Conservation (phyloP, 2,797 vertebrate species). For the Diplodus sargus region DNA sequence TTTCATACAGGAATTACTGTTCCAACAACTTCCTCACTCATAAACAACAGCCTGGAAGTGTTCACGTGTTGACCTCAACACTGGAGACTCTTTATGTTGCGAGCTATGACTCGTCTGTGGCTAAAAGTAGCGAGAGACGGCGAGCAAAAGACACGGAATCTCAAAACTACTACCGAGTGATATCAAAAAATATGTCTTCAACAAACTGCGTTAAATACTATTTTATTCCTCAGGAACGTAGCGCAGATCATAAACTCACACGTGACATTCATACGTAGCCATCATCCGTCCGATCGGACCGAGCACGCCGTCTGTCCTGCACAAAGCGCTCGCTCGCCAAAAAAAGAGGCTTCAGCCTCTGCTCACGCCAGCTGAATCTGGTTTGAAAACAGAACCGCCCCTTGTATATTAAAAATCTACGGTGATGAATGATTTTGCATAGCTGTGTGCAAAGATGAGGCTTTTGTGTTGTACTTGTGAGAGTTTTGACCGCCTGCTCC, state of each 20-base stretch:
- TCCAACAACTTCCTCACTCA: slow-evolving; percentile 21
- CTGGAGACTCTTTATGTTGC: slow-evolving; percentile 31
- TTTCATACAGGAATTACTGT: slow-evolving; percentile 32
- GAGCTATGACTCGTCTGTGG: slow-evolving; percentile 1
- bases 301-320: slow-evolving; percentile 1
- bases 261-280: slow-evolving; percentile 1
- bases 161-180: not conserved
- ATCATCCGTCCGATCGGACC: slow-evolving; percentile 8
- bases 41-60: slow-evolving; percentile 32
- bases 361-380: slow-evolving; percentile 35
- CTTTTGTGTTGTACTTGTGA: slow-evolving; percentile 29
- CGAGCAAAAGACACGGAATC: not conserved
- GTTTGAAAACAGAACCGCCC: slow-evolving; percentile 50
- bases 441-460: slow-evolving; percentile 32
- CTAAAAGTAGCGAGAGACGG: not conserved
- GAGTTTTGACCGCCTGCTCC: slow-evolving; percentile 10
- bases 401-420: slow-evolving; percentile 45
- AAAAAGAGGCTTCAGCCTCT: slow-evolving; percentile 15
- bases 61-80: slow-evolving; percentile 29
- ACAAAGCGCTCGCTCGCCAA: not conserved
- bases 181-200: not conserved
- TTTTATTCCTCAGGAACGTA: not conserved
- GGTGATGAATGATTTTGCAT: slow-evolving; percentile 45
- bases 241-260: not conserved
- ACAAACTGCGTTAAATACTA: not conserved